Percentiles rank a stretch among this genome's conserved stretches.
phyloP scores from a whole-genome alignment of 2,888 invertebrate species.

The Chironomus riparius region DNA sequence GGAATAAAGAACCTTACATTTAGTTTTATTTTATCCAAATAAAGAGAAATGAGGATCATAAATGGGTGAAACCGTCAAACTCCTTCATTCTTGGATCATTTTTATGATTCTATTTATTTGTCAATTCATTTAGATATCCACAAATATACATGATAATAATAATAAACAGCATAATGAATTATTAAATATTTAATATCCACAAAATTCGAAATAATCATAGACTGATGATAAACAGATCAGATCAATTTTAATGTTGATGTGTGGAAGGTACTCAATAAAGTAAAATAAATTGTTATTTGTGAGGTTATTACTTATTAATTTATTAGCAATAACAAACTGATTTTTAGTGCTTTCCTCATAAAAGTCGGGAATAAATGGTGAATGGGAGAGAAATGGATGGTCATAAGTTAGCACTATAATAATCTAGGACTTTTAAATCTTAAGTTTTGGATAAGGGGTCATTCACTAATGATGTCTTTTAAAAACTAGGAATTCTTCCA shows the following conservation, averaged over 20 bases:
- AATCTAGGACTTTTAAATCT: no score
- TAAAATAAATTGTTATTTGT: not conserved
- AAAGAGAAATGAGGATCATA: not conserved
- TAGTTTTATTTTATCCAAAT: not conserved
- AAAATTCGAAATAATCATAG: not conserved
- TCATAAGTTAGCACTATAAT: no score
- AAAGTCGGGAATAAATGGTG: not conserved
- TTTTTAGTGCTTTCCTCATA: not conserved
- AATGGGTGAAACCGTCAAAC: not conserved
- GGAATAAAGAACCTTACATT: not conserved
- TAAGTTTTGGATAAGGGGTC: no score
- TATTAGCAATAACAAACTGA: conserved; percentile 18
- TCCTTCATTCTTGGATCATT: not conserved
- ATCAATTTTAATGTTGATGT: not conserved
- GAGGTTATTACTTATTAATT: conserved; percentile 17
- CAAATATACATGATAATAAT: not conserved
- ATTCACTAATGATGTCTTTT: no score
- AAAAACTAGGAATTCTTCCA: no score
- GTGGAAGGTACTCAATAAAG: conserved; percentile 12
- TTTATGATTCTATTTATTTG: conserved; percentile 20
- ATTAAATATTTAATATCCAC: not conserved
- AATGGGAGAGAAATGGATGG: no score
- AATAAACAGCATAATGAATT: not conserved
- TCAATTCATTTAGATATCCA: conserved; percentile 2
- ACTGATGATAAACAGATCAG: not conserved